phyloP scores from a whole-genome alignment of 1,140 invertebrate genomes.

The Hestina assimilis region DNA sequence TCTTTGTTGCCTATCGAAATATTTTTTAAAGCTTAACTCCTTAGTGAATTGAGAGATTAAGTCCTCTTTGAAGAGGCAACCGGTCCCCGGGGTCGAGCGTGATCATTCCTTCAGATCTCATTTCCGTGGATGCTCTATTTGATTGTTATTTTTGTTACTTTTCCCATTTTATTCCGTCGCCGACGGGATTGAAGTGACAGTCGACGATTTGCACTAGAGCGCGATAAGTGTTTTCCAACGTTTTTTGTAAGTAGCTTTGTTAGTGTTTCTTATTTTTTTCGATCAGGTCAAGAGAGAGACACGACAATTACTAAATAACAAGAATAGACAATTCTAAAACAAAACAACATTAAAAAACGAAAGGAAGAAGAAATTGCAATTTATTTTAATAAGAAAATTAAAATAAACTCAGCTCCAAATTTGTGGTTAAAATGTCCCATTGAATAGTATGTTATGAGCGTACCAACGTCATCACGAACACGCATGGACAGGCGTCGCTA shows the following conservation, averaged over 20 bases:
- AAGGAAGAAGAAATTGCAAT: not conserved
- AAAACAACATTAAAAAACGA: not conserved
- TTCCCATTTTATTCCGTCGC: constrained; percentile 59
- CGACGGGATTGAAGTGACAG: constrained; percentile 72
- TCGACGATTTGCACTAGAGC: constrained; percentile 72
- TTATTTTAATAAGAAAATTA: not conserved
- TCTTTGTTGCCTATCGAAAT: constrained; percentile 74
- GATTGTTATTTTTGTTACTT: constrained; percentile 78
- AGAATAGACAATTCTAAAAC: not conserved
- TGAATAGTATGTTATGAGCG: not conserved
- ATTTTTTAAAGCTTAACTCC: constrained; percentile 78
- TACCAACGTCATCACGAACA: constrained; percentile 3
- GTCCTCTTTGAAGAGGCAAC: constrained; percentile 73
- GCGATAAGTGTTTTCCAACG: constrained; percentile 74
- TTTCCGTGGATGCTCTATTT: constrained; percentile 75
- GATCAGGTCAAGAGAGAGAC: constrained; percentile 11
- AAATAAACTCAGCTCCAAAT: not conserved
- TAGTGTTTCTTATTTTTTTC: constrained; percentile 48
- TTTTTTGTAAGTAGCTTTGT: constrained; percentile 72
- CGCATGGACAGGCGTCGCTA: constrained; percentile 35
- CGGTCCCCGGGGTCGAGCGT: constrained; percentile 67
- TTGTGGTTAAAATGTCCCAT: not conserved
- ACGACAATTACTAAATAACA: constrained; percentile 18
- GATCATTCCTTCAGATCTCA: constrained; percentile 76
- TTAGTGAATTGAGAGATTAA: constrained; percentile 78